Evolutionary conservation across 2,888 invertebrate genomes (phyloP).

Genomic region (Deilephila porcellus): DNA sequence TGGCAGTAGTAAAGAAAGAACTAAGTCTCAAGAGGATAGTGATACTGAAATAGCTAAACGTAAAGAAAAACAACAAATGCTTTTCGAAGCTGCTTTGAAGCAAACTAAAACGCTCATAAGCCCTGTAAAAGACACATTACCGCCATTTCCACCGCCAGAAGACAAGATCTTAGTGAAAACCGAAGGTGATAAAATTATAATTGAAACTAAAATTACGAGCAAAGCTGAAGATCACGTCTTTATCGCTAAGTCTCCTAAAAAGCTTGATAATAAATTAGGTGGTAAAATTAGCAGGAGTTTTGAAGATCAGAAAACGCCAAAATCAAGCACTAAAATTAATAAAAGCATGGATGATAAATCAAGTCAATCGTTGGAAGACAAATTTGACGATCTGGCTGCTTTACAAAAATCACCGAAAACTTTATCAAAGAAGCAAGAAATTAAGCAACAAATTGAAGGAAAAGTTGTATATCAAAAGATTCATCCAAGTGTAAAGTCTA

Average conservation of each 20-base stretch:
- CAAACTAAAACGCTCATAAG: constrained; percentile 90
- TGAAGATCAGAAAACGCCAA: constrained; percentile 84
- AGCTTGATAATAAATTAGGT: constrained; percentile 86
- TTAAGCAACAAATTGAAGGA: constrained; percentile 87
- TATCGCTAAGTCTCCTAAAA: constrained; percentile 90
- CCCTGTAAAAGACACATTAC: constrained; percentile 89
- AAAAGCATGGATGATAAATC: constrained; percentile 87
- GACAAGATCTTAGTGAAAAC: constrained; percentile 90
- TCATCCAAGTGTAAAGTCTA: constrained; percentile 84
- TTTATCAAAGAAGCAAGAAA: constrained; percentile 84
- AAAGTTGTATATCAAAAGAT: constrained; percentile 86
- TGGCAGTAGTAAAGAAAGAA: constrained; percentile 86
- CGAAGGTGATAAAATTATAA: constrained; percentile 88
- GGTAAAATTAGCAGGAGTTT: constrained; percentile 86
- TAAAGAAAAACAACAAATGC: constrained; percentile 89
- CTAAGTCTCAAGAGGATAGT: constrained; percentile 89
- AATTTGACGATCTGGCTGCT: constrained; percentile 83
- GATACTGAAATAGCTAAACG: constrained; percentile 89
- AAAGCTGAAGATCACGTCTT: constrained; percentile 91
- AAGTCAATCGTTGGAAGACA: constrained; percentile 86
- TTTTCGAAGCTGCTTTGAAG: constrained; percentile 90
- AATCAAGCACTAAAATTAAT: constrained; percentile 84
- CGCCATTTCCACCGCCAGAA: constrained; percentile 89
- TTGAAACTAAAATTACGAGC: constrained; percentile 89
- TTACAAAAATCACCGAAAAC: constrained; percentile 85